Conservation (phyloP, 2,113 vertebrate genomes). For the Sorex araneus region DNA sequence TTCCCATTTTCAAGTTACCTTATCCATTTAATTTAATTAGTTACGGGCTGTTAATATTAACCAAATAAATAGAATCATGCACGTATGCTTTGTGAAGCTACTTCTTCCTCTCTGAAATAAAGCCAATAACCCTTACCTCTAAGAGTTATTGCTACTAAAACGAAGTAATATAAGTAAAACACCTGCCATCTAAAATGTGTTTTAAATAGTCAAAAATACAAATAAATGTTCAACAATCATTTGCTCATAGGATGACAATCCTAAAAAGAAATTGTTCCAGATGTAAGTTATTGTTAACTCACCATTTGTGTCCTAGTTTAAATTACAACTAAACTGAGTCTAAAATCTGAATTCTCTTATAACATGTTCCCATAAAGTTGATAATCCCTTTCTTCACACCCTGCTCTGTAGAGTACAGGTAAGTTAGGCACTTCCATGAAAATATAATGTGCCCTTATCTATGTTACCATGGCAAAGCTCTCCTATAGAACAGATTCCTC, state of each 20-base stretch:
- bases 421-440: background rate
- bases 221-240: background rate
- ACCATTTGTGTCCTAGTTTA: constrained; percentile 29
- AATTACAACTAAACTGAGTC: constrained; percentile 5
- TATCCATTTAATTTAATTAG: constrained; percentile 44
- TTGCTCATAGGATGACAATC: constrained; percentile 1
- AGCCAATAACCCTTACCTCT: background rate
- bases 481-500: background rate
- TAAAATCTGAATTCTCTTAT: constrained; percentile 29
- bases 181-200: background rate
- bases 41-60: background rate
- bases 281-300: constrained; percentile 10
- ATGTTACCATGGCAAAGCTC: background rate
- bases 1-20: no score
- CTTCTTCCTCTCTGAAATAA: constrained; percentile 48
- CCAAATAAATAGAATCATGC: background rate
- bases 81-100: background rate
- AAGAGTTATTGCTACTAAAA: background rate
- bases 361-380: background rate
- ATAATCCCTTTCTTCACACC: background rate
- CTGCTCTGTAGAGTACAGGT: constrained; percentile 20
- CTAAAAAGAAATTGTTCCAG: background rate
- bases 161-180: background rate
- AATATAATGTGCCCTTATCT: background rate
- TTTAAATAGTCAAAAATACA: background rate